Evolutionary conservation across 2,797 vertebrate genomes (phyloP).

Genomic region (Sitta carolinensis): DNA sequence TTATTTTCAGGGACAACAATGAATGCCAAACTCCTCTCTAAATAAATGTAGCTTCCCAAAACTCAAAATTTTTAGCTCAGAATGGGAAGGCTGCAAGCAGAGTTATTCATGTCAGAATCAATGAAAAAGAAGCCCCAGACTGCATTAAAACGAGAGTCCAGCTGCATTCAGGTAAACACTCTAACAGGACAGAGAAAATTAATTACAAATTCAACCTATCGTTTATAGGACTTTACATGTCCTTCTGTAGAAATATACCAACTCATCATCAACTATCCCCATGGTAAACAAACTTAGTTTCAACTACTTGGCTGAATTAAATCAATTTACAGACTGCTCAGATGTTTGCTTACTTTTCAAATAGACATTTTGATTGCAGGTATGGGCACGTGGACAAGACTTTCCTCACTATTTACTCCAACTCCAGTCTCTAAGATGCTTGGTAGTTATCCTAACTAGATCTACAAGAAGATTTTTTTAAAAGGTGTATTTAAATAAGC

Average conservation of each 20-base stretch:
- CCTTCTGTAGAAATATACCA: not conserved
- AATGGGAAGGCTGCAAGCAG: not conserved
- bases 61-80: not conserved
- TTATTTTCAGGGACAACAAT: too few relatives aligned
- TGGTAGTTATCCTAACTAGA: not conserved
- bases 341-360: not conserved
- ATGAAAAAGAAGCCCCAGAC: not conserved
- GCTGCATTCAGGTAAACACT: not conserved
- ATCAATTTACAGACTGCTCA: not conserved
- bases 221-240: not conserved
- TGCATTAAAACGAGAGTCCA: not conserved
- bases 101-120: not conserved
- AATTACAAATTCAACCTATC: not conserved
- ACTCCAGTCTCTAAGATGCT: not conserved
- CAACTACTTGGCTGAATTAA: not conserved
- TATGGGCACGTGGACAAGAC: not conserved
- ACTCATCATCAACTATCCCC: not conserved
- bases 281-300: not conserved
- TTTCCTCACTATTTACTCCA: not conserved
- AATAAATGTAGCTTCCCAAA: not conserved
- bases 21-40: not conserved
- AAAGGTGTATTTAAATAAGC: not conserved
- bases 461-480: not conserved
- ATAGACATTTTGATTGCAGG: not conserved
- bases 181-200: not conserved